Evolutionary conservation across 2,797 vertebrate genomes (phyloP), one percentile per base, ranked within the genome.

Genomic region (Siniperca scherzeri): DNA sequence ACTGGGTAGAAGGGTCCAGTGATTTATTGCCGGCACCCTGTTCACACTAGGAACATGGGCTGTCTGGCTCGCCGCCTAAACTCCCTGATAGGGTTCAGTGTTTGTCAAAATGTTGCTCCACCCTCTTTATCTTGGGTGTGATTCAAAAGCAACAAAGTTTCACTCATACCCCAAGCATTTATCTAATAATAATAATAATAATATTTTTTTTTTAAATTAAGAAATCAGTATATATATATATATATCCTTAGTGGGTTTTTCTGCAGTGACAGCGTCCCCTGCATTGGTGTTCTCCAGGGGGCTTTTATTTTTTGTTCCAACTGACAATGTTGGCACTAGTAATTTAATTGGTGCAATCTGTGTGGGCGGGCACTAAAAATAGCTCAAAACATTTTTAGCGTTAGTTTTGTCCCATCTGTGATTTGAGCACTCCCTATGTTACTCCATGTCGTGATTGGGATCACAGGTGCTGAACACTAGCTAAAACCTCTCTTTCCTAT

Each of bases 11-110:
- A 59, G 36, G 33, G 25, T 76, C 53, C 60, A 71, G 10, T 76
- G 83, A 89, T 74, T 82, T 81, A 86, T 59, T 60, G 25, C 73
- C 61, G 52, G 56, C 1, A 21, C 3, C 52, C 40, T 25, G 53
- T 74, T 84, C 59, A 64, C 70, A 22, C 40, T 25, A 21, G 27
- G 57, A 71, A 70, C 75, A 78, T 42, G 21, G 65, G 48, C 53
- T 48, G 66, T 33, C 69, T 88, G 86, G 53, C 75, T 70, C 36
- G 7, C n/a, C 82, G 57, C 68, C 59, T 30, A 64, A 80, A 82
- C 27, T 27, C 33, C 59, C 66, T 48, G 82, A 91, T 89, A 90
- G 81, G 56, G 88, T 66, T 88, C 21, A 42, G 11, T 59, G 66
- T 87, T 87, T 72, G 36, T 73, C 48, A 73, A 83, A 84, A 77